These are phyloP conservation scores for Pterobdella sp. DNA, from an alignment of 2,888 invertebrate genomes.

Conservation along the genomic window DNA sequence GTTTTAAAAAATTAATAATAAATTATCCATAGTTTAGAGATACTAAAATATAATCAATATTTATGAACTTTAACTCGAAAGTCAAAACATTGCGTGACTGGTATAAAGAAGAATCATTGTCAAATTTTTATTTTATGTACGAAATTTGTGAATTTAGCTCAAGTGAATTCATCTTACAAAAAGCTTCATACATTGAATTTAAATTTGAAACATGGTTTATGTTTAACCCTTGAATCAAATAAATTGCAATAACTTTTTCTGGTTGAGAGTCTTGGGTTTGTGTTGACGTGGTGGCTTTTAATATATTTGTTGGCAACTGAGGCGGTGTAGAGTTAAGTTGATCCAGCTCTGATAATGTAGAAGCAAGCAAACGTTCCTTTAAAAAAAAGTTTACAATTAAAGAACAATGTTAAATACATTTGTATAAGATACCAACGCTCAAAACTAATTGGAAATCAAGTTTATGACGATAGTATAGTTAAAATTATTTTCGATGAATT, in stretches of 20 bases:
- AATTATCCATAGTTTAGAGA: too few species aligned
- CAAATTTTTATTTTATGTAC: too few species aligned
- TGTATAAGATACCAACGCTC: background rate
- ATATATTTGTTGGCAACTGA: background rate
- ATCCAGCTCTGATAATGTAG: conserved; percentile 7
- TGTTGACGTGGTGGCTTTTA: too few species aligned
- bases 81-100: too few species aligned
- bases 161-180: too few species aligned
- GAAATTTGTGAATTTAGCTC: too few species aligned
- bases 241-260: background rate
- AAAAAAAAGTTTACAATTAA: background rate
- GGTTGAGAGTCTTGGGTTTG: background rate
- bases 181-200: too few species aligned
- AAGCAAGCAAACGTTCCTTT: conserved; percentile 21
- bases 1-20: too few species aligned
- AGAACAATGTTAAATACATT: background rate
- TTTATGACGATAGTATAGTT: background rate
- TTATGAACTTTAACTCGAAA: too few species aligned
- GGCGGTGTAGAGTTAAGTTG: background rate
- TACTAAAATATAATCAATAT: too few species aligned
- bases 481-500: background rate
- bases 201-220: too few species aligned
- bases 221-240: background rate
- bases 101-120: too few species aligned
- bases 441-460: background rate